Evolutionary conservation across 2,797 vertebrate genomes (phyloP).

Genomic region (Xenentodon cancila): DNA sequence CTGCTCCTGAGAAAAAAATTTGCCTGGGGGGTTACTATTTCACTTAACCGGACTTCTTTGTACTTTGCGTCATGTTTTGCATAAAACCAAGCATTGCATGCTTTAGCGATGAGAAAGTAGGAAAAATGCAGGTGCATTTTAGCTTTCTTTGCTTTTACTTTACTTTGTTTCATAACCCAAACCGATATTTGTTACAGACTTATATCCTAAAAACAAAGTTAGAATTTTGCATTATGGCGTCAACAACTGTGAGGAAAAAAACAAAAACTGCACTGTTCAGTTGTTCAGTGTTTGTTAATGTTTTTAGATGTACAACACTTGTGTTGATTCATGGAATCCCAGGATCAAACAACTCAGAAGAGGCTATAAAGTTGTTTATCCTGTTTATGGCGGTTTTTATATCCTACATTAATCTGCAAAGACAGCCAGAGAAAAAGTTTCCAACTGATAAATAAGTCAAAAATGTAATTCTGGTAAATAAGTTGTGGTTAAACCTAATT

Average conservation of each 20-base stretch:
- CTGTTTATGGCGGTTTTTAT: slow-evolving; percentile 15
- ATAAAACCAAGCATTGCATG: slow-evolving; percentile 33
- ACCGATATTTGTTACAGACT: too few species aligned
- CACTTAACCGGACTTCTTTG: slow-evolving; percentile 40
- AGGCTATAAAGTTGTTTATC: slow-evolving; percentile 27
- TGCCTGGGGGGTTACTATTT: slow-evolving; percentile 52
- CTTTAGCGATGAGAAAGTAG: neutral
- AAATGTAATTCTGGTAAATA: neutral
- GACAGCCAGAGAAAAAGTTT: neutral
- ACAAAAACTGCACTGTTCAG: too few species aligned
- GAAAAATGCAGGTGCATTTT: slow-evolving; percentile 1
- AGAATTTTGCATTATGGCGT: slow-evolving; percentile 8
- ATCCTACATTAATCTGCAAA: slow-evolving; percentile 8
- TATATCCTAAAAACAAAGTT: too few species aligned
- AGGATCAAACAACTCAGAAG: neutral
- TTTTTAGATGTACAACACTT: neutral
- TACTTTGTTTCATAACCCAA: too few species aligned
- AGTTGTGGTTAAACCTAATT: too few species aligned
- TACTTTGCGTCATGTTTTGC: slow-evolving; percentile 46
- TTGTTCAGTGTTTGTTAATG: neutral
- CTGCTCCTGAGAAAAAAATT: slow-evolving; percentile 13
- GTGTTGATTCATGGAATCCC: slow-evolving; percentile 13
- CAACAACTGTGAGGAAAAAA: slow-evolving; percentile 14
- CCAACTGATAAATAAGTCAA: too few species aligned
- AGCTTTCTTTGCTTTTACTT: too few species aligned